phyloP scores from a whole-genome alignment of 2,797 vertebrate genomes.

The Chrysocyon brachyurus region DNA sequence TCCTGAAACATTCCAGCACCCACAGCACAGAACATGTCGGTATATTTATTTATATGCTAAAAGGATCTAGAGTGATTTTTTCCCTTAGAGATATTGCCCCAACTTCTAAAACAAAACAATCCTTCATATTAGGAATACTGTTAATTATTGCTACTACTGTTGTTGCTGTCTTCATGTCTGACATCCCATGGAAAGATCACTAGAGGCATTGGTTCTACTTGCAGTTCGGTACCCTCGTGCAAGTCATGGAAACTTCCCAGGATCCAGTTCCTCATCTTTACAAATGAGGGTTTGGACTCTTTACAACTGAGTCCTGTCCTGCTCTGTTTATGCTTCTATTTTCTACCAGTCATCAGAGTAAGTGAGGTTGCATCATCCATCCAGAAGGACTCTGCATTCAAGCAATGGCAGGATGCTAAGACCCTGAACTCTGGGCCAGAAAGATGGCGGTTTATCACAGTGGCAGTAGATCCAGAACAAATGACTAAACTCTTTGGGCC shows the following conservation, averaged over 20 bases:
- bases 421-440: background rate
- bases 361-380: background rate
- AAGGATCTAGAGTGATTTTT: background rate
- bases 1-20: constrained; percentile 47
- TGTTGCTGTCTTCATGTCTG: background rate
- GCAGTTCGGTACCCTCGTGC: background rate
- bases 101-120: constrained; percentile 50
- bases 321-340: background rate
- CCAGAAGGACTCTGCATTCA: background rate
- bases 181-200: background rate
- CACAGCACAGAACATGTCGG: constrained; percentile 12
- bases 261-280: background rate
- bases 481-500: background rate
- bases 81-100: background rate
- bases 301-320: background rate
- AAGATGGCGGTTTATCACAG: background rate
- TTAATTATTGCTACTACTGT: background rate
- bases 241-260: background rate
- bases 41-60: constrained; percentile 22
- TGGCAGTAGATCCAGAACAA: background rate
- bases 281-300: background rate
- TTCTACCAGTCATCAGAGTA: background rate
- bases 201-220: background rate
- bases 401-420: background rate
- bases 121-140: background rate